Evolutionary conservation across 2,113 vertebrate genomes (phyloP).

Genomic region (Actinemys pallida): DNA sequence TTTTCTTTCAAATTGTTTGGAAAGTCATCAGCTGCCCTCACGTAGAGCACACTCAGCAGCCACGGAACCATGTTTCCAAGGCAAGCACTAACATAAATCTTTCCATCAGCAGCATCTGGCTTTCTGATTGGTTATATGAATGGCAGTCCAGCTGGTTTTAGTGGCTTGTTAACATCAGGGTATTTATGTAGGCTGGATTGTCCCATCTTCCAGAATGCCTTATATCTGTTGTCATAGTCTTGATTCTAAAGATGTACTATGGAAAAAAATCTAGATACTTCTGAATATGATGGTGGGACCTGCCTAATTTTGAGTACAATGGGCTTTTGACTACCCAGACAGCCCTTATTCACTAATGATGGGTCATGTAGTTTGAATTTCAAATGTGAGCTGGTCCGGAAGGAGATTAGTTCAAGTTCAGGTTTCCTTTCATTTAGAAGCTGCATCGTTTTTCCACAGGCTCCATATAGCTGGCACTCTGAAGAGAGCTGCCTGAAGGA

Average conservation of each 20-base stretch:
- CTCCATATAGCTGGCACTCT: background rate
- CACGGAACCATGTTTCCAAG: slow-evolving; percentile 44
- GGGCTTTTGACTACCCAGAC: slow-evolving; percentile 62
- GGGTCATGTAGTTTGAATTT: slow-evolving; percentile 70
- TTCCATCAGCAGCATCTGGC: slow-evolving; percentile 64
- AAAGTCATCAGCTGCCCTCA: background rate
- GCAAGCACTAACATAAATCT: slow-evolving; percentile 62
- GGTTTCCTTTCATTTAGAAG: slow-evolving; percentile 59
- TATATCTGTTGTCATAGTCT: slow-evolving; percentile 46
- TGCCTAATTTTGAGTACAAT: slow-evolving; percentile 61
- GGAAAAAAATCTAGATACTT: background rate
- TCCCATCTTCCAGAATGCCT: slow-evolving; percentile 31
- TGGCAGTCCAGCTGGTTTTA: slow-evolving; percentile 45
- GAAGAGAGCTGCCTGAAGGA: background rate
- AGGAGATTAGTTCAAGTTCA: slow-evolving; percentile 64
- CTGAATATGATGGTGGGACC: slow-evolving; percentile 48
- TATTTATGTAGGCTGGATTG: slow-evolving; percentile 18
- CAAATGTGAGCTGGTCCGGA: slow-evolving; percentile 65
- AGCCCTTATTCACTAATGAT: slow-evolving; percentile 68
- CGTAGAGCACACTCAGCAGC: slow-evolving; percentile 52
- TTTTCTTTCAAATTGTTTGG: background rate
- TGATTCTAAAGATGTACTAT: slow-evolving; percentile 5
- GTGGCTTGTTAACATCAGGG: slow-evolving; percentile 66
- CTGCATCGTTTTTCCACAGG: background rate
- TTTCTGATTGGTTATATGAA: slow-evolving; percentile 68